Conservation (phyloP, 2,888 invertebrate genomes). For the Masnerella sp. region DNA sequence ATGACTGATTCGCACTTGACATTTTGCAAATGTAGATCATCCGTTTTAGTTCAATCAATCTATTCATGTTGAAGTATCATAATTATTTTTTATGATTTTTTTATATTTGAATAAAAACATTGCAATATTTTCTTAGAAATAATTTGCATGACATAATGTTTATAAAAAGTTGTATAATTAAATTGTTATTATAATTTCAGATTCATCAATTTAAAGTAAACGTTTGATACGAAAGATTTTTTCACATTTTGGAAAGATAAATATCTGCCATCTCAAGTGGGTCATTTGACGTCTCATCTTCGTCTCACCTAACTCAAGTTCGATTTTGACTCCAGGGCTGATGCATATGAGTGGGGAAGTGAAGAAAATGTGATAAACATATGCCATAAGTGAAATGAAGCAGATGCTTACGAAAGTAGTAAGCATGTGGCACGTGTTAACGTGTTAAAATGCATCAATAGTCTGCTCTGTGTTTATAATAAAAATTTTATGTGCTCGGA, state of each 20-base stretch:
- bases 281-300: constrained; percentile 26
- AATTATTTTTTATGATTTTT: too few relatives aligned
- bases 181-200: too few relatives aligned
- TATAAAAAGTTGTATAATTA: too few relatives aligned
- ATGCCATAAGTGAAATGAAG: constrained; percentile 39
- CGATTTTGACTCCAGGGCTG: constrained; percentile 9
- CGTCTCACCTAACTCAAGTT: neutral
- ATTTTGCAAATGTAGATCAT: too few relatives aligned
- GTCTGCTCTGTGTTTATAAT: constrained; percentile 28
- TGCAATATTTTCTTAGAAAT: too few relatives aligned
- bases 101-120: too few relatives aligned
- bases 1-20: too few relatives aligned
- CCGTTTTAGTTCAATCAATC: too few relatives aligned
- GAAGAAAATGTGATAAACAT: constrained; percentile 49
- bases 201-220: too few relatives aligned
- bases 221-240: neutral
- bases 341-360: neutral
- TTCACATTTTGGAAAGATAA: constrained; percentile 7
- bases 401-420: constrained; percentile 34
- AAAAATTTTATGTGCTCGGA: constrained; percentile 5
- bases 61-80: too few relatives aligned
- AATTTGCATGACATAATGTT: too few relatives aligned
- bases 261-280: constrained; percentile 18
- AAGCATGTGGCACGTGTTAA: constrained; percentile 51
- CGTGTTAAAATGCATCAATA: constrained; percentile 49